Evolutionary conservation across 2,888 invertebrate genomes (phyloP).

Genomic region (Dolichopus griseipennis): DNA sequence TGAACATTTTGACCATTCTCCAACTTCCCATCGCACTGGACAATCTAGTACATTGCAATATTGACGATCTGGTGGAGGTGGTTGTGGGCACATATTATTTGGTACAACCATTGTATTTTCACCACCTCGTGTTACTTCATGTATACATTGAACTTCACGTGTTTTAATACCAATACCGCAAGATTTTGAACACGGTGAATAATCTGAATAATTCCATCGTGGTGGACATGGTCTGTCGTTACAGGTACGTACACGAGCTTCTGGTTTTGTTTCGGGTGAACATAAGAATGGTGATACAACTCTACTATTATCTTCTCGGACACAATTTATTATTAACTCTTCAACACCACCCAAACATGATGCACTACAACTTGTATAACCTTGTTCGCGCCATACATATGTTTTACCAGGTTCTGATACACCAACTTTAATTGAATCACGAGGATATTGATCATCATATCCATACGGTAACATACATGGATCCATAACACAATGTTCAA

Average conservation of each 20-base stretch:
- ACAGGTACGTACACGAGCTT: constrained; percentile 79
- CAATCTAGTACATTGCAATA: constrained; percentile 91
- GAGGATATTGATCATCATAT: constrained; percentile 41
- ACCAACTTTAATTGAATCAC: constrained; percentile 52
- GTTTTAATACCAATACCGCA: constrained; percentile 93
- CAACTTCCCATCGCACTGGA: constrained; percentile 80
- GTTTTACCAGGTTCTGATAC: constrained; percentile 69
- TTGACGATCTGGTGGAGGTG: constrained; percentile 78
- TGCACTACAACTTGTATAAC: constrained; percentile 88
- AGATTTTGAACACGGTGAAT: constrained; percentile 80
- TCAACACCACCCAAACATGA: constrained; percentile 84
- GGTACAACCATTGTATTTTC: constrained; percentile 89
- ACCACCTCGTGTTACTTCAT: constrained; percentile 71
- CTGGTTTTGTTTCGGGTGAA: constrained; percentile 76
- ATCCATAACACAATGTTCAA: constrained; percentile 70
- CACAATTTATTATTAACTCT: constrained; percentile 81
- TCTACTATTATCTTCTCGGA: constrained; percentile 76
- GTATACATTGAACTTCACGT: constrained; percentile 56
- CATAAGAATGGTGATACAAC: constrained; percentile 84
- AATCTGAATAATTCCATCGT: constrained; percentile 85
- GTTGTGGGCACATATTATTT: constrained; percentile 82
- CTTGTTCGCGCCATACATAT: constrained; percentile 81
- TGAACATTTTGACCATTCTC: constrained; percentile 86
- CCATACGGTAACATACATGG: constrained; percentile 64
- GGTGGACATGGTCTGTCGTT: constrained; percentile 95